phyloP scores from a whole-genome alignment of 1,140 invertebrate genomes.

The Euwallacea fornicatus region DNA sequence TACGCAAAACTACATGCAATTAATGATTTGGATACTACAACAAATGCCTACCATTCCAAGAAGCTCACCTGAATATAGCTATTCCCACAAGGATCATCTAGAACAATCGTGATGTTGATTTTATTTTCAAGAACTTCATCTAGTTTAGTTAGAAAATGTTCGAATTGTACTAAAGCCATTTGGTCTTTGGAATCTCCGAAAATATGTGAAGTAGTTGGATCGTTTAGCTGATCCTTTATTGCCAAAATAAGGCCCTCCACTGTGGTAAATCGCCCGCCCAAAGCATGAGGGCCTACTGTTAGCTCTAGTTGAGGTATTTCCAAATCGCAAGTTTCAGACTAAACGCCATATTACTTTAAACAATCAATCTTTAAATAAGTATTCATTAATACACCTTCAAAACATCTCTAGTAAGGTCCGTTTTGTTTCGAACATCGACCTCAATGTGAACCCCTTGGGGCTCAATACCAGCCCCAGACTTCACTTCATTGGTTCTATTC shows the following conservation, averaged over 20 bases:
- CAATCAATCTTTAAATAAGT: neutral
- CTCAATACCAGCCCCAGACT: constrained; percentile 90
- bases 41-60: neutral
- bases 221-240: constrained; percentile 68
- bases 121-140: constrained; percentile 70
- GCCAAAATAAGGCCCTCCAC: constrained; percentile 81
- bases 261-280: constrained; percentile 95
- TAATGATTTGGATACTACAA: too few species aligned
- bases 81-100: constrained; percentile 97
- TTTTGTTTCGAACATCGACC: constrained; percentile 69
- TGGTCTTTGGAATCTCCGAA: constrained; percentile 72
- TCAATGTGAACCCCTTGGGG: constrained; percentile 78
- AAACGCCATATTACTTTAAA: constrained; percentile 18
- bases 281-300: constrained; percentile 77
- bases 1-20: neutral
- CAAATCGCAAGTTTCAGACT: constrained; percentile 91
- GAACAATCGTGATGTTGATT: constrained; percentile 70
- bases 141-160: constrained; percentile 69
- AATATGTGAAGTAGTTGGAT: constrained; percentile 65
- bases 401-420: constrained; percentile 90
- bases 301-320: constrained; percentile 90
- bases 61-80: constrained; percentile 84
- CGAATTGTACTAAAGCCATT: constrained; percentile 59
- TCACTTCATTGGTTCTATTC: constrained; percentile 91
- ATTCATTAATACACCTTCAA: constrained; percentile 68